Percentiles rank a stretch among this genome's conserved stretches.
These are phyloP conservation scores for Oryzias javanicus DNA, from an alignment of 2,113 vertebrate species.

Conservation along the genomic window DNA sequence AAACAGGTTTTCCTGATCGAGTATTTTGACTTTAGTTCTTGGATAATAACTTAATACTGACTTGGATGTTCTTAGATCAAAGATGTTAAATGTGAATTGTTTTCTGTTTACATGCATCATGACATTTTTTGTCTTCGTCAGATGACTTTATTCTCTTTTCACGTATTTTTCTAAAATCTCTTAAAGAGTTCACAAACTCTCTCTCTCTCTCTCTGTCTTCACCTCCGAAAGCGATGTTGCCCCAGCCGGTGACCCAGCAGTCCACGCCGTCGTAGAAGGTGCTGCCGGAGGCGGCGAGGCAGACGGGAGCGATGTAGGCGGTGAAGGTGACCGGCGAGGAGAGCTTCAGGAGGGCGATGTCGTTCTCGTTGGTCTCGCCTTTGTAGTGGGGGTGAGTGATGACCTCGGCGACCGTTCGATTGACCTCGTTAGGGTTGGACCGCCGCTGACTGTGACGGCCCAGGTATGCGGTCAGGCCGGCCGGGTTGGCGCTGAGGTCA, in stretches of 20 bases:
- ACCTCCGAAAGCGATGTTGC: constrained; percentile 66
- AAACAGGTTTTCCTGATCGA: no score
- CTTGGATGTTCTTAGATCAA: no score
- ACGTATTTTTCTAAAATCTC: no score
- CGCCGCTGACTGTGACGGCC: constrained; percentile 35
- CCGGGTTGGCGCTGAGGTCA: background rate
- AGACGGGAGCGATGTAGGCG: constrained; percentile 71
- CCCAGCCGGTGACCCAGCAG: constrained; percentile 84
- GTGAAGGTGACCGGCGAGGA: constrained; percentile 50
- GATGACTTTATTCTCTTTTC: no score
- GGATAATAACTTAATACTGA: no score
- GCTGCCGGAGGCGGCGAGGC: constrained; percentile 71
- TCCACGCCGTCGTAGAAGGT: constrained; percentile 59
- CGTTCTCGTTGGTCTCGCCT: constrained; percentile 34
- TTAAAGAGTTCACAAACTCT: background rate
- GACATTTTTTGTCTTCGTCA: no score
- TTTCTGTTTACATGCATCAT: no score
- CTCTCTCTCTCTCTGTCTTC: background rate
- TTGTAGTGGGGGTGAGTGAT: constrained; percentile 61
- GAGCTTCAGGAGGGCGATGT: constrained; percentile 76
- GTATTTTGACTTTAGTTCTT: no score
- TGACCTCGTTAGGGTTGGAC: constrained; percentile 13
- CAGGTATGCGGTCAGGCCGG: constrained; percentile 23
- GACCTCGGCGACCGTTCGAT: background rate
- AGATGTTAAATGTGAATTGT: no score